phyloP scores from a whole-genome alignment of 2,888 invertebrate genomes.

The Malacosoma neustria region DNA sequence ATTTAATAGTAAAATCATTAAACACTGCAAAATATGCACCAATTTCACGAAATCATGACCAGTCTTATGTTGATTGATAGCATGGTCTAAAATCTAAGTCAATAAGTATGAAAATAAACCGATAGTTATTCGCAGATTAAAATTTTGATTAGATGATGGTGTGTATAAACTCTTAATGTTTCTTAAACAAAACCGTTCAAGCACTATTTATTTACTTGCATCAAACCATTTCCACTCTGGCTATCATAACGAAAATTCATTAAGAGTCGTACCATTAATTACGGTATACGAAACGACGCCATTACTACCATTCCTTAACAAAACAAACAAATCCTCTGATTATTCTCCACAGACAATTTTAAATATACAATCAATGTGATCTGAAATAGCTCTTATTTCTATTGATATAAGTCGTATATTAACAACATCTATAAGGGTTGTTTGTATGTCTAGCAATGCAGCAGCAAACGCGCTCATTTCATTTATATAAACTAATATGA shows the following conservation, averaged over 20 bases:
- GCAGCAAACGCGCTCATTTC: neutral
- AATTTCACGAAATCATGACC: no score
- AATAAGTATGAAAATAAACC: no score
- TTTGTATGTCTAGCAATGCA: neutral
- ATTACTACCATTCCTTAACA: slow-evolving; percentile 6
- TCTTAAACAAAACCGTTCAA: neutral
- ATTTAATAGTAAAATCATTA: no score
- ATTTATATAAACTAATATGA: neutral
- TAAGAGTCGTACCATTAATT: slow-evolving; percentile 10
- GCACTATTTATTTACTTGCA: neutral
- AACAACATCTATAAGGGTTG: neutral
- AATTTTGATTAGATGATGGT: no score
- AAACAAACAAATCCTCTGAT: slow-evolving; percentile 16
- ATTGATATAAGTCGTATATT: neutral
- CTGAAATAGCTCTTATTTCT: neutral
- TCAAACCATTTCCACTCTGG: slow-evolving; percentile 4
- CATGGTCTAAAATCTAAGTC: no score
- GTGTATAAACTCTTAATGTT: no score
- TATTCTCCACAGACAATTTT: slow-evolving; percentile 8
- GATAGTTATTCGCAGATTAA: no score
- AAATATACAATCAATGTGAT: neutral
- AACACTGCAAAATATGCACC: no score
- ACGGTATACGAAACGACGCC: slow-evolving; percentile 4
- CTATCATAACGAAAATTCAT: slow-evolving; percentile 11
- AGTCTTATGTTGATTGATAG: no score